Evolutionary conservation across 2,797 vertebrate genomes (phyloP).

Genomic region (Kryptopterus vitreolus): DNA sequence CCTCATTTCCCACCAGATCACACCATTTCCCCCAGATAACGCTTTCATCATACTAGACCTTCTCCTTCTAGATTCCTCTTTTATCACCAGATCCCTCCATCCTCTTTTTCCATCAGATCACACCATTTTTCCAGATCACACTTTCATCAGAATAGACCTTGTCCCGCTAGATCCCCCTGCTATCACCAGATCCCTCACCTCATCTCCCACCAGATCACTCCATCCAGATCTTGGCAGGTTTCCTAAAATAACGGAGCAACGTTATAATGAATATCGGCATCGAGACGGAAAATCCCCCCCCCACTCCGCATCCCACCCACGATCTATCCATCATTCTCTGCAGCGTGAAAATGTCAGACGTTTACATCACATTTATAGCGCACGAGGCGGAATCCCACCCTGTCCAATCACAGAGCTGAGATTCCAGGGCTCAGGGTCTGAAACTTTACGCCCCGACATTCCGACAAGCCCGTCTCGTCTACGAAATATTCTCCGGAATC

Average conservation of each 20-base stretch:
- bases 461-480: too few relatives aligned
- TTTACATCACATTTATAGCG: conserved; percentile 5
- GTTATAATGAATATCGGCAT: too few relatives aligned
- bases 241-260: background rate
- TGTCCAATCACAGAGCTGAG: background rate
- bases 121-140: conserved; percentile 39
- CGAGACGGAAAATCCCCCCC: background rate
- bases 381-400: background rate
- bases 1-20: too few relatives aligned
- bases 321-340: background rate
- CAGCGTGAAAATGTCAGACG: conserved; percentile 49
- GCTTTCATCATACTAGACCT: conserved; percentile 34
- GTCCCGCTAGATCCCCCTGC: too few relatives aligned
- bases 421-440: background rate
- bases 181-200: too few relatives aligned
- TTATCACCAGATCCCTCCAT: too few relatives aligned
- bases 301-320: background rate
- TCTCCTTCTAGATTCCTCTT: too few relatives aligned
- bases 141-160: conserved; percentile 33
- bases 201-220: too few relatives aligned
- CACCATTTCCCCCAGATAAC: conserved; percentile 38
- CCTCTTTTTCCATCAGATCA: too few relatives aligned
- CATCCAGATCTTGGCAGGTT: background rate
- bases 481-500: too few relatives aligned
- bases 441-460: background rate